A percentile compares a stretch with the other conserved stretches of the same genome.
Conservation (phyloP, 2,797 vertebrate genomes). For the Manis pentadactyla region DNA sequence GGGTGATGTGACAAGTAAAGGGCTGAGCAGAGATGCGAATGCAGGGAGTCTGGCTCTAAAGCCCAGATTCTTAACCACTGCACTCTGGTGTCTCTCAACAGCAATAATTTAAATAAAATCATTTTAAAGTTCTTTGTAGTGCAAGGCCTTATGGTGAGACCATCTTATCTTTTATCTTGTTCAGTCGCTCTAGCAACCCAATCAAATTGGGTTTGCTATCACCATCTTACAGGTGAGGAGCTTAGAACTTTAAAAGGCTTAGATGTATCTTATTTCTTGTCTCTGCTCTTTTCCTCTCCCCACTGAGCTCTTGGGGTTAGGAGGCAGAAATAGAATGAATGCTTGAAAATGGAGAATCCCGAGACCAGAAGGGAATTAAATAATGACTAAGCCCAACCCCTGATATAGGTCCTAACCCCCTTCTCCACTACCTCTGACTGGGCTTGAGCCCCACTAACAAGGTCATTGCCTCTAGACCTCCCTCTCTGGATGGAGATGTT, state of each 20-base stretch:
- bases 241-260: neutral
- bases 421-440: neutral
- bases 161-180: neutral
- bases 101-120: neutral
- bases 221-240: neutral
- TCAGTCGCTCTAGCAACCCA: neutral
- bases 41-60: neutral
- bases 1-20: neutral
- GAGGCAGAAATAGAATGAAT: neutral
- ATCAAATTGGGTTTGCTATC: neutral
- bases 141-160: neutral
- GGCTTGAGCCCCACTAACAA: neutral
- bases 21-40: neutral
- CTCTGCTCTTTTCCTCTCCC: constrained; percentile 3
- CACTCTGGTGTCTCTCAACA: neutral
- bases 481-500: neutral
- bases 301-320: neutral
- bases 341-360: neutral
- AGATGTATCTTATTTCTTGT: neutral
- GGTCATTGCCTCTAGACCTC: neutral
- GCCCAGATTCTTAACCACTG: neutral
- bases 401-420: neutral
- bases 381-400: no score
- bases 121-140: neutral
- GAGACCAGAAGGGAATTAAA: neutral